Evolutionary conservation across 2,888 invertebrate species (phyloP), one percentile per base, ranked within the genome.

Genomic region (Nomada fucata): DNA sequence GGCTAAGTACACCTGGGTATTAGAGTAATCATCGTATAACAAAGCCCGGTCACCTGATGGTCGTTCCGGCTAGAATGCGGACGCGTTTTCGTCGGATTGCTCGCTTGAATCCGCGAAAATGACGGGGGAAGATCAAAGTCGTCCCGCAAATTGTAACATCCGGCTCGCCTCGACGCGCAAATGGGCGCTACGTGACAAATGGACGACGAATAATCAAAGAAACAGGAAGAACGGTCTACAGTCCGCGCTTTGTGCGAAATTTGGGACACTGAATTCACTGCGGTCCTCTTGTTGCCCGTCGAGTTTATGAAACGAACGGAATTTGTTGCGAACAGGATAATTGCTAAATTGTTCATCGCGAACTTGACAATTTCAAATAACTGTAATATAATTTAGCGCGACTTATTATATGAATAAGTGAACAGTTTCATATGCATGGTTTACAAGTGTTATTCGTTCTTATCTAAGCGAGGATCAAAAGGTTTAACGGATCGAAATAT

Each of bases 1-100:
- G 85, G 86, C 79, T 82, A 79, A 85, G 86, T 88, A 83, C 86
- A 84, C 85, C 87, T 83, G 89, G 87, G 87, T 90, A 90, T 91
- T 91, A 91, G 86, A 89, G 92, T 90, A 93, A 93, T 93, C 93
- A 93, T 92, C 93, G 90, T 93, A 92, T 92, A 93, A 93, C 91
- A 90, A 91, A 92, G 91, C 90, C 85, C 76, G 89, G 91, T 90
- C 90, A 87, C 89, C 87, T 86, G 90, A 93, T 90, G 92, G 92
- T 91, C 92, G 91, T 92, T 92, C 87, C 88, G 91, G 86, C 83
- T 83, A 69, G 82, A 77, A 83, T 88, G 84, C 78, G 86, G 87
- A 87, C 80, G 88, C 84, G 88, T 86, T 88, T 90, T 86, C 85
- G 86, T 86, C 29, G 60, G 59, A 42, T 44, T 10, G 44, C 44